Evolutionary conservation across 1,140 invertebrate genomes (phyloP), one percentile per base, ranked within the genome.

Genomic region (Laodelphax striatellus): DNA sequence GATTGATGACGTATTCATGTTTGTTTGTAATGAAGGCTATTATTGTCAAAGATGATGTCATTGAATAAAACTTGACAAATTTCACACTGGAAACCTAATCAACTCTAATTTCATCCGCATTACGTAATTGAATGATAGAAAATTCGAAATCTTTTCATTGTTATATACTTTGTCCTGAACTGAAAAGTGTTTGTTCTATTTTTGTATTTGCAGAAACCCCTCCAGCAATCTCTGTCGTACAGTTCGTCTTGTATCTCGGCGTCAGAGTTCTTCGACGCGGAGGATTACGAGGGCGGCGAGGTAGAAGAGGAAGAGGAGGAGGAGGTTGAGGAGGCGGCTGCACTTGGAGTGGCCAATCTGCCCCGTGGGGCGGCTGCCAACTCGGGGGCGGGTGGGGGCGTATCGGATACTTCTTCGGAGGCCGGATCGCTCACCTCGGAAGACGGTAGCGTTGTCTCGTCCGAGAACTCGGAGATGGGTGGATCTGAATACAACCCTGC

Each of bases 251-350:
- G 83, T 63, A 78, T 87, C n/a, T 87, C 85, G 58, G 82, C 85
- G n/a, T 88, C 87, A 0, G 88, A 91, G 71, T 90, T 88, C 75
- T 90, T 86, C 71, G 88, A 90, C 74, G 88, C 88, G n/a, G 83
- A 87, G 71, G 87, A 90, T 57, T 63, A 70, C 42, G 61, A 62
- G 19, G 60, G 65, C 8, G 57, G 53, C 21, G 64, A 65, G 53
- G 59, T 53, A 57, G 53, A 56, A 53, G 43, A 61, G 44, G 2
- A 43, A 8, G 53, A 55, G 9, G 60, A 60, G 22, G 52, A 17
- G 24, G 63, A 57, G 17, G 24, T 52, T 10, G 34, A 28, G 42
- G 62, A 61, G 52, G 52, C 59, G 21, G 44, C 42, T 43, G 54
- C 14, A 17, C 19, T 50, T 31, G 54, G 60, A 43, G 56, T 57